phyloP scores from a whole-genome alignment of 2,113 vertebrate species.

The Ictidomys tridecemlineatus region DNA sequence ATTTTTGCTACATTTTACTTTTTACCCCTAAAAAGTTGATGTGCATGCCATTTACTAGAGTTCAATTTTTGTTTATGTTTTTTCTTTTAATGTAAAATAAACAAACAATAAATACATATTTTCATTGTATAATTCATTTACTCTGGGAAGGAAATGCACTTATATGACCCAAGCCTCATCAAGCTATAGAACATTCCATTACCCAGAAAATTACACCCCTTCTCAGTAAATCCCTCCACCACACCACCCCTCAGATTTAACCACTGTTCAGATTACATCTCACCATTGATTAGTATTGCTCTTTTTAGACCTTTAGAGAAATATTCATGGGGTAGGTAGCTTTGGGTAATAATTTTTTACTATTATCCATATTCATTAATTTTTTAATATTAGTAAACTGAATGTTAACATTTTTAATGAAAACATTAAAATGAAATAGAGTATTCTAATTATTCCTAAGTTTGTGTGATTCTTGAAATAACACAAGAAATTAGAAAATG shows the following conservation, averaged over 20 bases:
- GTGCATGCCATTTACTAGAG: neutral
- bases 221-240: neutral
- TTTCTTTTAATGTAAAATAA: slow-evolving; percentile 19
- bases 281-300: neutral
- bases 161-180: neutral
- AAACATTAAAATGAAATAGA: neutral
- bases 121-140: neutral
- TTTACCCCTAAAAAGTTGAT: neutral
- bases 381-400: neutral
- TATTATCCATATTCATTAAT: neutral
- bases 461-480: neutral
- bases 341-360: neutral
- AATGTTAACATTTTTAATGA: neutral
- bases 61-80: neutral
- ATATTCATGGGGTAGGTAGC: neutral
- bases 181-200: neutral
- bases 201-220: neutral
- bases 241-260: neutral
- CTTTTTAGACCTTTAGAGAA: neutral
- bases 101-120: neutral
- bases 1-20: neutral
- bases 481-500: neutral
- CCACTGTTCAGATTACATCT: neutral
- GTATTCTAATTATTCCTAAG: neutral
- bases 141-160: neutral